phyloP scores from a whole-genome alignment of 2,888 invertebrate species.

The Ecdyonurus torrentis region DNA sequence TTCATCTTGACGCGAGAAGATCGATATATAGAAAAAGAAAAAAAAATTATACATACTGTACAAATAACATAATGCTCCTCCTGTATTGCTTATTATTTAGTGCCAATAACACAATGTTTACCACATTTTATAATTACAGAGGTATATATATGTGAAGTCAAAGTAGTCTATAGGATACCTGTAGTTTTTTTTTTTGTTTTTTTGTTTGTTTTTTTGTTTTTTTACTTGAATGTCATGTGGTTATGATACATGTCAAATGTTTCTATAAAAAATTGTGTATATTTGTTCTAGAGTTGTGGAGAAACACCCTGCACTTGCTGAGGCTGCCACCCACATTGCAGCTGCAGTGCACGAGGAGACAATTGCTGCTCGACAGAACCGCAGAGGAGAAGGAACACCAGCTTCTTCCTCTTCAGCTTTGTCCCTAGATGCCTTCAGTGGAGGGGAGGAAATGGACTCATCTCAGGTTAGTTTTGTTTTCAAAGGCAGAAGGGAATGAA shows the following conservation, averaged over 20 bases:
- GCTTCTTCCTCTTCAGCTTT: slow-evolving; percentile 30
- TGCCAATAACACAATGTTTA: no score
- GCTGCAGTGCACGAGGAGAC: slow-evolving; percentile 51
- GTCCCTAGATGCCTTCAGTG: slow-evolving; percentile 34
- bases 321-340: slow-evolving; percentile 49
- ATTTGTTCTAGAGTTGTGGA: slow-evolving; percentile 39
- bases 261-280: slow-evolving; percentile 6
- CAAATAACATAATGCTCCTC: no score
- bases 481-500: no score
- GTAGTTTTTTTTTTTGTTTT: no score
- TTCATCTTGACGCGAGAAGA: no score
- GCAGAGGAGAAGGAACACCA: slow-evolving; percentile 37
- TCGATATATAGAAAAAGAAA: no score
- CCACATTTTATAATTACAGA: no score
- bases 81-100: no score
- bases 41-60: no score
- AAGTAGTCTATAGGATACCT: no score
- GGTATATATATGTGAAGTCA: no score
- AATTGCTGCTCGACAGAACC: slow-evolving; percentile 54
- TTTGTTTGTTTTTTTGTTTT: no score
- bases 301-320: slow-evolving; percentile 50
- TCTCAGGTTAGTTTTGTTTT: slow-evolving; percentile 17
- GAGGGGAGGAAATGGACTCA: slow-evolving; percentile 36
- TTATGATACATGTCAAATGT: slow-evolving; percentile 4
- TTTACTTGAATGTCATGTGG: neutral